These are phyloP conservation scores for Coptodon rendalli DNA, from an alignment of 2,113 vertebrate species.

Conservation along the genomic window DNA sequence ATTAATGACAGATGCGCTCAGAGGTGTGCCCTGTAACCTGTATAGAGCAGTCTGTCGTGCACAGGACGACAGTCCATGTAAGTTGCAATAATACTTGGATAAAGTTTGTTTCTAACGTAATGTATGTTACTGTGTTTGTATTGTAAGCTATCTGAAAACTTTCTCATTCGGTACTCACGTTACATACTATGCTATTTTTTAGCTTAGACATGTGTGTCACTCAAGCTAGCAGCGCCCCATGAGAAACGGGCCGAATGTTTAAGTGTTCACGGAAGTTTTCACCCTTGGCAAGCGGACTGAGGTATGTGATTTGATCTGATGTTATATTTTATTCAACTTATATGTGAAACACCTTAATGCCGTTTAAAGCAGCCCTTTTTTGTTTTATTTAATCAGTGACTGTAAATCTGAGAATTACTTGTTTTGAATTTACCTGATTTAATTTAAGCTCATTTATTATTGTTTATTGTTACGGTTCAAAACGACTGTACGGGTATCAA, in stretches of 20 bases:
- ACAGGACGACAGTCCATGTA: not conserved
- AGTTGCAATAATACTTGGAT: not conserved
- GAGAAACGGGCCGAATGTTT: not conserved
- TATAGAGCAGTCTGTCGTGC: not conserved
- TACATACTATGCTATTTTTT: not conserved
- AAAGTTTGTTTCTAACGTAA: not conserved
- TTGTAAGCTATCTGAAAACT: not conserved
- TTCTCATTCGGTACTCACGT: not conserved
- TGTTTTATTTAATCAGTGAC: not conserved
- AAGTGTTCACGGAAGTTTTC: not conserved
- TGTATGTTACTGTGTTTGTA: not conserved
- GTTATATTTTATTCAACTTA: not conserved
- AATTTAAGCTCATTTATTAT: not conserved
- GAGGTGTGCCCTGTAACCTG: not conserved
- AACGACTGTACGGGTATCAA: not conserved
- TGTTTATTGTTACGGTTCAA: not conserved
- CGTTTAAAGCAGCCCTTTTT: not conserved
- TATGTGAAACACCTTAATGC: not conserved
- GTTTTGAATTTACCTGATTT: not conserved
- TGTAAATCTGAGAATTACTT: not conserved
- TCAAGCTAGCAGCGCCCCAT: not conserved
- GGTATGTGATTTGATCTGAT: not conserved
- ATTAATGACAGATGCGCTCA: not conserved
- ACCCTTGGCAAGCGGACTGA: not conserved
- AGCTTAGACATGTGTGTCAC: not conserved